A percentile compares a stretch with the other conserved stretches of the same genome.
phyloP scores from a whole-genome alignment of 2,797 vertebrate genomes.

The Notamacropus eugenii region DNA sequence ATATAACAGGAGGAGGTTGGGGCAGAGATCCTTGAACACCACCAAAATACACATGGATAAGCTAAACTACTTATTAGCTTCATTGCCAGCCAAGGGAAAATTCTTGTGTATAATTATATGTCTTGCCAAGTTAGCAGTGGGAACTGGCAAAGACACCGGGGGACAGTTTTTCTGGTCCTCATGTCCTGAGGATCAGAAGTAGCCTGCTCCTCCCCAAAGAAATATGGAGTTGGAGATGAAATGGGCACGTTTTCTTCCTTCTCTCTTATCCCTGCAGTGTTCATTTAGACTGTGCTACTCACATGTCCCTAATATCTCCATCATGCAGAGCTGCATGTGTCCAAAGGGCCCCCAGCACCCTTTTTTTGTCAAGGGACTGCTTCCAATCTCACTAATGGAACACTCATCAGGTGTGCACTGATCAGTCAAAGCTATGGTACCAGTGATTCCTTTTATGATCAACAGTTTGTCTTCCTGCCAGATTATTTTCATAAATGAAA shows the following conservation, averaged over 20 bases:
- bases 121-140: conserved; percentile 57
- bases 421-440: background rate
- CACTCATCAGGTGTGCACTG: background rate
- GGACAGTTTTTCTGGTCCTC: conserved; percentile 53
- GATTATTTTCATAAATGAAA: background rate
- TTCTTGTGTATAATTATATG: conserved; percentile 53
- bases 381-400: background rate
- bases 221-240: conserved; percentile 2
- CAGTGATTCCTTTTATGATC: background rate
- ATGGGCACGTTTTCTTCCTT: conserved; percentile 11
- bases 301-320: background rate
- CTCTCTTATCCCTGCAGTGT: background rate
- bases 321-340: background rate
- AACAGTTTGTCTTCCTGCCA: background rate
- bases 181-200: conserved; percentile 61
- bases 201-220: conserved; percentile 51
- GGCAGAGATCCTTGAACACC: conserved; percentile 52
- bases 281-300: background rate
- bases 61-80: conserved; percentile 70
- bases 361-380: background rate
- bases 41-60: conserved; percentile 49
- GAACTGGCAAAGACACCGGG: conserved; percentile 33
- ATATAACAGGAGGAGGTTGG: conserved; percentile 14
- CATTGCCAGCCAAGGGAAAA: conserved; percentile 69
- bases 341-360: background rate